Conservation (phyloP, 2,113 vertebrate species). For the Semicossyphus pulcher region DNA sequence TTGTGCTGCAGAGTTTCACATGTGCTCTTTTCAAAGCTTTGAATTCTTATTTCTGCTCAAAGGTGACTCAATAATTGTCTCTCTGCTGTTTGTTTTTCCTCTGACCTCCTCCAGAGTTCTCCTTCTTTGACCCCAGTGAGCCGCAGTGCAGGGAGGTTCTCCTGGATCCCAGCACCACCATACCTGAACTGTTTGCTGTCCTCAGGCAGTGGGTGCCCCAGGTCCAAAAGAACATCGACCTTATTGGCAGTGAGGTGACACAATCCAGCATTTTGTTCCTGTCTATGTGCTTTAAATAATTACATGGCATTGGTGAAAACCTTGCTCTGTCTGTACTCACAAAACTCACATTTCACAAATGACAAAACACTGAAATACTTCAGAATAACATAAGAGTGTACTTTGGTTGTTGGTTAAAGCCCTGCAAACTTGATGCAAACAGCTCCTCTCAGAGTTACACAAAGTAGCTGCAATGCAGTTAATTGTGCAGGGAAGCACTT, state of each 20-base stretch:
- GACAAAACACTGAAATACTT: neutral
- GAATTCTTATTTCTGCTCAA: neutral
- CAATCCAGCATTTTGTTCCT: neutral
- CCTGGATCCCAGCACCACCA: constrained; percentile 89
- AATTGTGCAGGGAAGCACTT: constrained; percentile 28
- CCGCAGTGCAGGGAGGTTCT: constrained; percentile 93
- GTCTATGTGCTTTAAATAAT: neutral
- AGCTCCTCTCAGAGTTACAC: neutral
- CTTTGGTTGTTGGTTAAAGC: neutral
- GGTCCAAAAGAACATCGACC: constrained; percentile 94
- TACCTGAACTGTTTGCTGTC: constrained; percentile 96
- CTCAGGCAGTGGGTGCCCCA: constrained; percentile 99
- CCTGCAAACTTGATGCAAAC: neutral
- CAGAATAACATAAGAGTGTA: neutral
- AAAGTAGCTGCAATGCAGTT: constrained; percentile 57
- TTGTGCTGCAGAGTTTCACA: constrained; percentile 15
- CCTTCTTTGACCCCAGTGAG: constrained; percentile 97
- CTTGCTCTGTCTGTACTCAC: neutral
- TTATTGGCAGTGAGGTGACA: constrained; percentile 95
- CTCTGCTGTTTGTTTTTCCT: constrained; percentile 21
- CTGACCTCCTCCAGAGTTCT: constrained; percentile 87
- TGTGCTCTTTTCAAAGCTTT: neutral
- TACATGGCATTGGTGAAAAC: neutral
- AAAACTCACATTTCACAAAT: neutral
- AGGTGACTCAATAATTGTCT: neutral